Base-by-base conservation (phyloP, 2,113 vertebrate species). In the Pogonocichla stellata region DNA sequence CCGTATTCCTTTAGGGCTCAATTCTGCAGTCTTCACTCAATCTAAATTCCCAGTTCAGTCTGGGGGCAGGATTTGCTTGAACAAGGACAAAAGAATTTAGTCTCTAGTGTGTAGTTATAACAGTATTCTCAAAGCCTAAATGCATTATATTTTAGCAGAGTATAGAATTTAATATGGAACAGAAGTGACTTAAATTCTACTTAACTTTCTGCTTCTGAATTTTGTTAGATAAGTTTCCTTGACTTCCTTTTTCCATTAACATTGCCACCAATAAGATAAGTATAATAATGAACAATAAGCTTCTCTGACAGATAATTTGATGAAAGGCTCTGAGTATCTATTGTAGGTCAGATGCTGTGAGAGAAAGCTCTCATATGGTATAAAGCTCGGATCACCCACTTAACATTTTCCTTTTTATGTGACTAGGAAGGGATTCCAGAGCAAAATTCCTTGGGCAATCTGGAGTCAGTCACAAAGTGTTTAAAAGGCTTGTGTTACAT, bases 41-140 rank as follows among this genome's bases (percentile, higher is more conserved):
- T 80, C 85, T 93, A 65, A 94, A 91, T 94, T 96, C 90, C 67
- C 90, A 83, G 38, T 83, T 96, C 66, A 91, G 95, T 95, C 90
- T 95, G 18, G 38, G 80, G 84, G 81, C 79, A 96, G 72, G 81
- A 93, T 96, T 91, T 96, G 51, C 90, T 94, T 90, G 92, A 95
- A 90, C 38, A 95, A 82, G 79, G 93, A 93, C 54, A 85, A 88
- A 88, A 94, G 45, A 94, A 95, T 88, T 91, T 48, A 95, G 33
- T 80, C 74, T 82, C 66, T 82, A 51, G 56, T 53, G 67, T 86
- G 66, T 36, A 82, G 73, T 73, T 94, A 62, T 50, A 75, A 58
- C 51, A 82, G 42, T 73, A 73, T 77, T 88, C 71, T 91, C 67
- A 86, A 80, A 88, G 51, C 4, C 29, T 72, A 90, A 89, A 77